Conservation (phyloP, 2,888 invertebrate genomes). For the Chaetogeoica ovagalla region DNA sequence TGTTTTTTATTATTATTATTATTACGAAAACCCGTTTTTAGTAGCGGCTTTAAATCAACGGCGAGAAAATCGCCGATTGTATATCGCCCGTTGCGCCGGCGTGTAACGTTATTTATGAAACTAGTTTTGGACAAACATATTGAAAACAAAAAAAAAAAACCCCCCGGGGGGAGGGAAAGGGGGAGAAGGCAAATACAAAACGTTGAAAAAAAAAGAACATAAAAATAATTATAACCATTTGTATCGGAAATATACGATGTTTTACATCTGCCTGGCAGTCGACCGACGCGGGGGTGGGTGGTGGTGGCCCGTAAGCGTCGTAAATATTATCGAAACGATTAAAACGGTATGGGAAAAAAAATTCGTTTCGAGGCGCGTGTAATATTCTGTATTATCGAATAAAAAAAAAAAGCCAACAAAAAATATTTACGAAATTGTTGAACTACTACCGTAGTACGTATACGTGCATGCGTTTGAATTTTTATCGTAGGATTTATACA, state of each 20-base stretch:
- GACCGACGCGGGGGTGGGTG: neutral
- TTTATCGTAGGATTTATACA: too few relatives aligned
- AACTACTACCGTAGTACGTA: too few relatives aligned
- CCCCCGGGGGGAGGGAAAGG: neutral
- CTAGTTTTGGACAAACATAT: constrained; percentile 46
- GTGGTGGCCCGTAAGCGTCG: constrained; percentile 38
- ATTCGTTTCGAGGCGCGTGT: constrained; percentile 1
- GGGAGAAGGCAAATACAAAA: constrained; percentile 10
- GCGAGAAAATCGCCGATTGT: constrained; percentile 36
- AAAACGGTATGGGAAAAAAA: constrained; percentile 3
- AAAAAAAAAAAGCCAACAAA: neutral
- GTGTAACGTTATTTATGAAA: constrained; percentile 47
- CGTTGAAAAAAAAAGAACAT: constrained; percentile 11
- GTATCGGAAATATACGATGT: constrained; percentile 43
- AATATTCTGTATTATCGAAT: constrained; percentile 20
- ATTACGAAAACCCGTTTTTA: constrained; percentile 37
- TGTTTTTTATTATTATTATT: constrained; percentile 20
- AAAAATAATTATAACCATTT: constrained; percentile 46
- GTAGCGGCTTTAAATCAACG: constrained; percentile 51
- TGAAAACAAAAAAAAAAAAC: constrained; percentile 35
- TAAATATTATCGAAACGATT: constrained; percentile 51
- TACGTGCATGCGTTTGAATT: too few relatives aligned
- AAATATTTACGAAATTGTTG: too few relatives aligned
- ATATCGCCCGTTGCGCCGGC: neutral
- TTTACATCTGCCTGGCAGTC: constrained; percentile 46